Conservation (phyloP, 1,140 invertebrate genomes). For the Caenorhabditis inopinata region DNA sequence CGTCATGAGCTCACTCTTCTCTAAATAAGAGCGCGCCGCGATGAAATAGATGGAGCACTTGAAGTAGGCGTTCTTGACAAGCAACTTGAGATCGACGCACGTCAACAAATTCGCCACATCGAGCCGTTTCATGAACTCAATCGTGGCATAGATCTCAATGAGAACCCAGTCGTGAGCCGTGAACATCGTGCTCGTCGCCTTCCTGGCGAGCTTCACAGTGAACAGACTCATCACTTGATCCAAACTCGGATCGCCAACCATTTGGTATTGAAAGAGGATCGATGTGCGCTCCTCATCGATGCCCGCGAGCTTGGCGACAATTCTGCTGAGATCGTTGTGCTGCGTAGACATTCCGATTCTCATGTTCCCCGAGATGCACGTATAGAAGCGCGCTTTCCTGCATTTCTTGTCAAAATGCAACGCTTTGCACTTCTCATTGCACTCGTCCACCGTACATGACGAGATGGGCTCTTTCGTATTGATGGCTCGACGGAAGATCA, state of each 20-base stretch:
- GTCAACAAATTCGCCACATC: neutral
- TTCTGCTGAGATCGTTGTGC: neutral
- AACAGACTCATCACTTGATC: neutral
- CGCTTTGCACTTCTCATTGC: too few relatives aligned
- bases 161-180: constrained; percentile 1
- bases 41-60: neutral
- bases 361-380: neutral
- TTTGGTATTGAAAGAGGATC: neutral
- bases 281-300: neutral
- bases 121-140: neutral
- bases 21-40: neutral
- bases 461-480: neutral
- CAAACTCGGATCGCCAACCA: neutral
- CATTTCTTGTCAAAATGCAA: neutral
- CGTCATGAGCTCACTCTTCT: neutral
- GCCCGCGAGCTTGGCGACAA: neutral
- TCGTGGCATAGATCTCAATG: neutral
- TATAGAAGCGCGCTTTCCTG: neutral
- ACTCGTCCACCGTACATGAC: neutral
- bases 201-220: neutral
- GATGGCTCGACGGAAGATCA: neutral
- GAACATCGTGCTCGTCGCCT: neutral
- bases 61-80: neutral
- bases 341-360: neutral
- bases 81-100: neutral